phyloP scores from a whole-genome alignment of 2,888 invertebrate species.

The Sepioteuthis lessoniana region DNA sequence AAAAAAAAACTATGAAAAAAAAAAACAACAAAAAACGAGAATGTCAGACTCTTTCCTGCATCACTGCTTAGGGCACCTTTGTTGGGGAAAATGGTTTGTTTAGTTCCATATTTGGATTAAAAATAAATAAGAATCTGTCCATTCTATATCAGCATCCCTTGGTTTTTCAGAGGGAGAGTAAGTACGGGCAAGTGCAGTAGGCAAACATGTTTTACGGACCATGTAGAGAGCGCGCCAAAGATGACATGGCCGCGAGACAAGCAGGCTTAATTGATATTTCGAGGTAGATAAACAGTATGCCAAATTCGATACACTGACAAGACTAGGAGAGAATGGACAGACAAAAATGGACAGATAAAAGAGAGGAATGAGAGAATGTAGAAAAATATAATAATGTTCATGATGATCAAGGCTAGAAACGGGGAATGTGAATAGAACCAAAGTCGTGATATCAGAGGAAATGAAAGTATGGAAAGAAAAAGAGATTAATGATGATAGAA shows the following conservation, averaged over 20 bases:
- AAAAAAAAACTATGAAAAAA: no score
- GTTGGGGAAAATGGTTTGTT: not conserved
- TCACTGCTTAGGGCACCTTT: not conserved
- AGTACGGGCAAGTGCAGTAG: not conserved
- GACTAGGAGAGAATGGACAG: not conserved
- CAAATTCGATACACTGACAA: not conserved
- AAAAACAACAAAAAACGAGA: not conserved
- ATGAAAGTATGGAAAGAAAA: no score
- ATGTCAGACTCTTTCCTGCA: not conserved
- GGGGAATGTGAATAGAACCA: no score
- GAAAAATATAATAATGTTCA: no score
- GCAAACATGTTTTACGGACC: not conserved
- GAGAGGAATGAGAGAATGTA: no score
- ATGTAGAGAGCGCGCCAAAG: not conserved
- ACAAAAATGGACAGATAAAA: no score
- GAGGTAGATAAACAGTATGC: no score
- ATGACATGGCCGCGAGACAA: not conserved
- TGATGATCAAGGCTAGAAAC: no score
- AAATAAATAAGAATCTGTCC: slow-evolving; percentile 4
- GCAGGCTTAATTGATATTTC: slow-evolving; percentile 16
- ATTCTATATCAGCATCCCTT: not conserved
- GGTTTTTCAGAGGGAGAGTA: not conserved
- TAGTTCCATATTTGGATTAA: not conserved
- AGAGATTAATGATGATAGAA: no score
- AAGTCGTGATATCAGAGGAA: no score